phyloP scores from a whole-genome alignment of 2,888 invertebrate species.

The Melikaiella ostensackeni region DNA sequence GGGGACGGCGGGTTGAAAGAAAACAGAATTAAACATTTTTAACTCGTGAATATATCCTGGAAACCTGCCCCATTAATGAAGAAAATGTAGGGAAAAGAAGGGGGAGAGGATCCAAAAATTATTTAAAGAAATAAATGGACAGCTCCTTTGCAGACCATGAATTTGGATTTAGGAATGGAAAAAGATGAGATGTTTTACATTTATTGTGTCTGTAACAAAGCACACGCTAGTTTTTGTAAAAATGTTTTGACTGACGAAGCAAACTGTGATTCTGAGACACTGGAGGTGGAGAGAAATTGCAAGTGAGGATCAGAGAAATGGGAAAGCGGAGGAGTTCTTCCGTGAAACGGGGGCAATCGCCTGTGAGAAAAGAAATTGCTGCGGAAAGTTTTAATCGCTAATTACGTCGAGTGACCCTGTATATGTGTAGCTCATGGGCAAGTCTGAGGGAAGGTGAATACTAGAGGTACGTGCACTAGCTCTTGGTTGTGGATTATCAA shows the following conservation, averaged over 20 bases:
- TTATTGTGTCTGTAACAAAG: not conserved
- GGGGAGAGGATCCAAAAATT: too few relatives aligned
- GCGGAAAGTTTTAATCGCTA: constrained; percentile 67
- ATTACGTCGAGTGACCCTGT: constrained; percentile 57
- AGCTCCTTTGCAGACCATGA: too few relatives aligned
- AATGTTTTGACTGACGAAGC: not conserved
- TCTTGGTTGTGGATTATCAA: not conserved
- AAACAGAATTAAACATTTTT: too few relatives aligned
- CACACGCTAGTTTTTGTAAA: not conserved
- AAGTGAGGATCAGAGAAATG: constrained; percentile 49
- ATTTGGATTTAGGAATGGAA: too few relatives aligned
- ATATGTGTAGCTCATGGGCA: constrained; percentile 47
- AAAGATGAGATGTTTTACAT: not conserved
- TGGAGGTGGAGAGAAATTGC: constrained; percentile 40
- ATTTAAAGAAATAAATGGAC: too few relatives aligned
- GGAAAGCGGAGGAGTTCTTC: constrained; percentile 39
- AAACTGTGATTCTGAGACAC: not conserved
- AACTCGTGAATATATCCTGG: too few relatives aligned
- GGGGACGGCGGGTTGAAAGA: too few relatives aligned
- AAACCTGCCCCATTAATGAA: too few relatives aligned
- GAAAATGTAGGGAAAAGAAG: too few relatives aligned
- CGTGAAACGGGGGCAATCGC: constrained; percentile 22
- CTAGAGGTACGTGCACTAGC: constrained; percentile 39
- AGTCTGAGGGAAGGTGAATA: constrained; percentile 44
- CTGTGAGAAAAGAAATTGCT: constrained; percentile 60